Evolutionary conservation across 2,797 vertebrate species (phyloP).

Genomic region (Natrix natrix): DNA sequence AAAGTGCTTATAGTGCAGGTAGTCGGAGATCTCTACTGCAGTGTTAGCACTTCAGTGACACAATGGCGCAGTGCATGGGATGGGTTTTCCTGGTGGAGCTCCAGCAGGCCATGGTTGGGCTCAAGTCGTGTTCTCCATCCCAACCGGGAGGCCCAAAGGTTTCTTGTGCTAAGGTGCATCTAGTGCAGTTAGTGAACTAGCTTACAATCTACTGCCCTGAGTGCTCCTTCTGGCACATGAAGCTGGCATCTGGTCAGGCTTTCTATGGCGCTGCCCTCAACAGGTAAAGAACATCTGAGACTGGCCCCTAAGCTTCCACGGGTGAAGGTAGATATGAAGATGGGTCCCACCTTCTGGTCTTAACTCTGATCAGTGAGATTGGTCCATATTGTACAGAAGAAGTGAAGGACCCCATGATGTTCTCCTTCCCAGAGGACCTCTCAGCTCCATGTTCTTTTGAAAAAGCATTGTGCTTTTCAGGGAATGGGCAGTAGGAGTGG

Average conservation of each 20-base stretch:
- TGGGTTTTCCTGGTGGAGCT: not conserved
- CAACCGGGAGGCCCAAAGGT: not conserved
- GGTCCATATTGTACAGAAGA: not conserved
- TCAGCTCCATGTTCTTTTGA: not conserved
- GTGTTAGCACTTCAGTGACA: constrained; percentile 78
- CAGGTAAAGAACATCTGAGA: not conserved
- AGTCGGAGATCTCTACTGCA: constrained; percentile 76
- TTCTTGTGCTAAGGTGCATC: constrained; percentile 99
- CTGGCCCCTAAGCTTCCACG: not conserved
- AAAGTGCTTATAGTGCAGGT: constrained; percentile 88
- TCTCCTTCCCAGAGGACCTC: not conserved
- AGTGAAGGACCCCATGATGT: not conserved
- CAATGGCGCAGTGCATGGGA: constrained; percentile 55
- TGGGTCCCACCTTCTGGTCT: not conserved
- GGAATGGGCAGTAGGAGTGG: too few species aligned
- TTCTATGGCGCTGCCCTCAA: rapidly evolving
- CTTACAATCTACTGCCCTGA: constrained; percentile 97
- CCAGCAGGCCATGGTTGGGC: too few species aligned
- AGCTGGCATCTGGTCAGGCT: constrained; percentile 49
- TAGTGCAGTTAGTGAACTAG: constrained; percentile 98
- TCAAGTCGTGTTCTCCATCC: rapidly evolving
- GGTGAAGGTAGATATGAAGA: not conserved
- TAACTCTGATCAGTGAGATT: not conserved
- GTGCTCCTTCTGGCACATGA: constrained; percentile 98
- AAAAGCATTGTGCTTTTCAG: not conserved